A percentile compares a stretch with the other conserved stretches of the same genome.
Conservation (phyloP, 2,113 vertebrate genomes). For the Corythornis vintsioides region DNA sequence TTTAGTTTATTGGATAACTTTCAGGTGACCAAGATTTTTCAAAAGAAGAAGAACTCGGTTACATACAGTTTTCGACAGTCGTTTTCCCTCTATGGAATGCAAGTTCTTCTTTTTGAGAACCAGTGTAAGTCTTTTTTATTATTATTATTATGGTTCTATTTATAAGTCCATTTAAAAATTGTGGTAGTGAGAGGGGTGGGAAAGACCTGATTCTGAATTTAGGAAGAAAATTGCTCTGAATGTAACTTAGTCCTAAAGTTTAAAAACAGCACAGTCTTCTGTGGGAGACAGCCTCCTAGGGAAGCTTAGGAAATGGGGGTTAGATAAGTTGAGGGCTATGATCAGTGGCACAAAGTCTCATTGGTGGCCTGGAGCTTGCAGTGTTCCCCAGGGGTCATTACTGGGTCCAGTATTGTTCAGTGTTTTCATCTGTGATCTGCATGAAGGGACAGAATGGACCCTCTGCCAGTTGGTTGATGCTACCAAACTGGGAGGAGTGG, state of each 20-base stretch:
- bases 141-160: not conserved
- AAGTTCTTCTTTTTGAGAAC: slow-evolving; percentile 95
- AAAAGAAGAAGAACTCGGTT: slow-evolving; percentile 98
- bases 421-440: not conserved
- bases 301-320: no score
- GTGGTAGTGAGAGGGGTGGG: not conserved
- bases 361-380: not conserved
- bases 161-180: not conserved
- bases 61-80: slow-evolving; percentile 98
- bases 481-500: not conserved
- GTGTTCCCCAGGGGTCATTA: not conserved
- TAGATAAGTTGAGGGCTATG: not conserved
- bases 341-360: not conserved
- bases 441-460: not conserved
- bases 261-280: not conserved
- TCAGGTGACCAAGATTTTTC: slow-evolving; percentile 98
- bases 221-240: not conserved
- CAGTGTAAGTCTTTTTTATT: slow-evolving; percentile 85
- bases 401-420: not conserved
- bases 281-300: no score
- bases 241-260: not conserved
- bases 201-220: not conserved
- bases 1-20: not conserved
- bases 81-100: slow-evolving; percentile 96
- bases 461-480: not conserved